Evolutionary conservation across 2,888 invertebrate species (phyloP).

Genomic region (Ametastegia equiseti): DNA sequence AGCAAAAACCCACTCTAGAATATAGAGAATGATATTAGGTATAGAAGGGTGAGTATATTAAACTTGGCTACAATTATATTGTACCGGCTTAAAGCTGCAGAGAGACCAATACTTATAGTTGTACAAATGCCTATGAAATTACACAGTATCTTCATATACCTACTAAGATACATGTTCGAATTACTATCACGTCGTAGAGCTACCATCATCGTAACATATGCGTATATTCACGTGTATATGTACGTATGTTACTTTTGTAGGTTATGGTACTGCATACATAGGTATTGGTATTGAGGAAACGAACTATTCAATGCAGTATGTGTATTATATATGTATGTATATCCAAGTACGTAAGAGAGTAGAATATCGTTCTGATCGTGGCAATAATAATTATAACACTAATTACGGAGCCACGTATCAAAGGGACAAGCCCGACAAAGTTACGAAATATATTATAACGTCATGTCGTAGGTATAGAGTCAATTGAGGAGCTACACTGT

Average conservation of each 20-base stretch:
- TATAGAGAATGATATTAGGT: neutral
- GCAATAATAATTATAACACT: neutral
- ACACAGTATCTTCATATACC: neutral
- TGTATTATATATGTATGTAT: too few relatives aligned
- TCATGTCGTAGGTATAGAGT: too few relatives aligned
- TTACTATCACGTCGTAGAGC: conserved; percentile 34
- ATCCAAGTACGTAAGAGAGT: too few relatives aligned
- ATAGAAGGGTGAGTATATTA: neutral
- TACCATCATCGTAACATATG: conserved; percentile 8
- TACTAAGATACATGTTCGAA: conserved; percentile 2
- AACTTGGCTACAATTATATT: conserved; percentile 25
- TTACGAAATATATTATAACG: neutral
- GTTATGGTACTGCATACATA: too few relatives aligned
- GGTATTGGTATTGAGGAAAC: too few relatives aligned
- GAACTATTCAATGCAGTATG: too few relatives aligned
- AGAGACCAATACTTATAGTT: conserved; percentile 39
- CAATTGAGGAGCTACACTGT: too few relatives aligned
- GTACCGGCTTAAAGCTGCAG: conserved; percentile 32
- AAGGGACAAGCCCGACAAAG: neutral
- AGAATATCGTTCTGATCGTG: too few relatives aligned
- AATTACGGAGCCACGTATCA: neutral
- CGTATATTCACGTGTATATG: too few relatives aligned
- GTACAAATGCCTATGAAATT: conserved; percentile 37
- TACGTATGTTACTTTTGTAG: too few relatives aligned
- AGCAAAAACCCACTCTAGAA: conserved; percentile 27